phyloP scores from a whole-genome alignment of 1,140 invertebrate species.

The Planococcus citri region DNA sequence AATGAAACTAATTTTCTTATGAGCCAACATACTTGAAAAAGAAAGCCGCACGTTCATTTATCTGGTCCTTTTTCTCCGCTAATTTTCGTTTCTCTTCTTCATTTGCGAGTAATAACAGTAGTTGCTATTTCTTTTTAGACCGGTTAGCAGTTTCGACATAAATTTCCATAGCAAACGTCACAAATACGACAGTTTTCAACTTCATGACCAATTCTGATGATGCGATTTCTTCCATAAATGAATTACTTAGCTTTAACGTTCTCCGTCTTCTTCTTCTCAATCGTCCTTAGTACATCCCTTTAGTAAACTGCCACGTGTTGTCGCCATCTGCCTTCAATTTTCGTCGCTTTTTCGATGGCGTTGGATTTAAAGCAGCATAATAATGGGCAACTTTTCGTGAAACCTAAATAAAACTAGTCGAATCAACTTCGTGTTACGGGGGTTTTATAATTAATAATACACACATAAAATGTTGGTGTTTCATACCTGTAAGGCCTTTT shows the following conservation, averaged over 20 bases:
- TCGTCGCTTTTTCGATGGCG: neutral
- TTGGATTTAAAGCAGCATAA: neutral
- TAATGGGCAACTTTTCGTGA: neutral
- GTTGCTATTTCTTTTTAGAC: neutral
- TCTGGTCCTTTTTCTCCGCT: neutral
- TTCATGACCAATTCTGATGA: neutral
- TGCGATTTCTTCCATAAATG: neutral
- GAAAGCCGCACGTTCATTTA: neutral
- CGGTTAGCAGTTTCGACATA: neutral
- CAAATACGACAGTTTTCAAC: neutral
- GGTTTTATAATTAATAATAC: no score
- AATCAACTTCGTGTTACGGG: no score
- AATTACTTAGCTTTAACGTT: neutral
- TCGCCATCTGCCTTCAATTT: neutral
- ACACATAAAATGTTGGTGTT: no score
- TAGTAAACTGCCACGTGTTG: neutral
- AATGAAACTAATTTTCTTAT: no score
- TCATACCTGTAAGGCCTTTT: neutral
- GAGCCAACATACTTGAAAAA: constrained; percentile 1
- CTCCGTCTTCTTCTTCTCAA: neutral
- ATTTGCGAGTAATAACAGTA: neutral
- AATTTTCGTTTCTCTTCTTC: neutral
- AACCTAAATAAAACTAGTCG: neutral
- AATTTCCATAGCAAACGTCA: neutral
- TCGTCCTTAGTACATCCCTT: neutral